A percentile compares a stretch with the other conserved stretches of the same genome.
phyloP scores from a whole-genome alignment of 2,113 vertebrate genomes.

The Pithys albifrons region DNA sequence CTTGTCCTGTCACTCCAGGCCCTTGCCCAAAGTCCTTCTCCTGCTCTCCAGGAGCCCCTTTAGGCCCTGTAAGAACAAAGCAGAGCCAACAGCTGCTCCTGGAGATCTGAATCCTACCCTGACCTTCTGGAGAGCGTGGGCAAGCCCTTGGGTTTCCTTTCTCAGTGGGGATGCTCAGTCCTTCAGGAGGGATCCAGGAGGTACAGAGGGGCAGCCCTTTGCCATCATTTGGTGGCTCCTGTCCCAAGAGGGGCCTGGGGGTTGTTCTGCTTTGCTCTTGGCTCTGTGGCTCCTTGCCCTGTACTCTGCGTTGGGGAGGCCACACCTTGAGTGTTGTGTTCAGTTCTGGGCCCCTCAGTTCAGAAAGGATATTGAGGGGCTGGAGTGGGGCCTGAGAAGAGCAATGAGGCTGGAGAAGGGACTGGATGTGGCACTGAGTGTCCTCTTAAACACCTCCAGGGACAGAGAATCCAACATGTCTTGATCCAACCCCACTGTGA shows the following conservation, averaged over 20 bases:
- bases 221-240: neutral
- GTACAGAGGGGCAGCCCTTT: neutral
- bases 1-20: neutral
- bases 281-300: no score
- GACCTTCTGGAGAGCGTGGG: neutral
- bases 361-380: no score
- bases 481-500: no score
- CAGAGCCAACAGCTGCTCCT: neutral
- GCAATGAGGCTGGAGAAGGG: no score
- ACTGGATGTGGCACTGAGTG: no score
- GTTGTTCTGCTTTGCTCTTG: neutral
- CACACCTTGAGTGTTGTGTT: no score
- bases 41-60: neutral
- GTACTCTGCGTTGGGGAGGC: no score
- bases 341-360: no score
- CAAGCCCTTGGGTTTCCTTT: neutral
- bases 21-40: neutral
- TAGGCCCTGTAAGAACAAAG: neutral
- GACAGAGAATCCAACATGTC: no score
- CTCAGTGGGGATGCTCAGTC: neutral
- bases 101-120: neutral
- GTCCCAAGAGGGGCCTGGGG: neutral
- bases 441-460: no score
- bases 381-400: no score
- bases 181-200: neutral